Evolutionary conservation across 1,140 invertebrate species (phyloP), one percentile per base, ranked within the genome.

Genomic region (Lordiphosa stackelbergi): DNA sequence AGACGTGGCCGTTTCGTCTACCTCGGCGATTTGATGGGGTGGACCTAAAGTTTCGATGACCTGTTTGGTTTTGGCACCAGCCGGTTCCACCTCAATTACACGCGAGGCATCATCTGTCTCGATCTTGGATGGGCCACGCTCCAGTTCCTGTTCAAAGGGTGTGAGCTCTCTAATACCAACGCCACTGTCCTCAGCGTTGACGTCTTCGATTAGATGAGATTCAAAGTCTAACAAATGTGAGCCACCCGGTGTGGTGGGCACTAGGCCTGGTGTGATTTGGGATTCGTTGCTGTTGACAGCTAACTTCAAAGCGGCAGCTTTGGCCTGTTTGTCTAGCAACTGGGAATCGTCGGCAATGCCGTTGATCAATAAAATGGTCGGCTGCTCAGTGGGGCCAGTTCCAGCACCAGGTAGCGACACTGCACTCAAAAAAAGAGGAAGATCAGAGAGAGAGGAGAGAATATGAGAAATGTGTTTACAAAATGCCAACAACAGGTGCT

Each of bases 401-500:
- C 81, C 81, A 73, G 86, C 73, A 51, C 86, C 86, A 66, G 86
- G 86, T 64, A 87, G 73, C 72, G 86, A 87, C 84, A 87, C 86
- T 87, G 36, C 13, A 64, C 1, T 2, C 7, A 11, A 4, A 4
- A 4, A 36, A n/a, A 49, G 36, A 16, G n/a, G 38, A 35, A 45
- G 31, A 28, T 13, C 31, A 36, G 34, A 58, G 22, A 52, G 36
- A 53, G 5, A 38, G 28, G 28, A 57, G 41, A 11, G n/a, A 28
- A 12, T 10, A 31, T 11, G 13, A 59, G 46, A 60, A 34, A 77
- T 68, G 52, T 53, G 45, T 66, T 57, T 73, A 37, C 52, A 58
- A 55, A 41, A 35, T 53, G 56, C 38, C 35, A 60, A 58, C 47
- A 83, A 81, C 75, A 83, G 72, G 72, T 83, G 77, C 77, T 83